Conservation (phyloP, 2,113 vertebrate genomes). For the Rhizomys pruinosus region DNA sequence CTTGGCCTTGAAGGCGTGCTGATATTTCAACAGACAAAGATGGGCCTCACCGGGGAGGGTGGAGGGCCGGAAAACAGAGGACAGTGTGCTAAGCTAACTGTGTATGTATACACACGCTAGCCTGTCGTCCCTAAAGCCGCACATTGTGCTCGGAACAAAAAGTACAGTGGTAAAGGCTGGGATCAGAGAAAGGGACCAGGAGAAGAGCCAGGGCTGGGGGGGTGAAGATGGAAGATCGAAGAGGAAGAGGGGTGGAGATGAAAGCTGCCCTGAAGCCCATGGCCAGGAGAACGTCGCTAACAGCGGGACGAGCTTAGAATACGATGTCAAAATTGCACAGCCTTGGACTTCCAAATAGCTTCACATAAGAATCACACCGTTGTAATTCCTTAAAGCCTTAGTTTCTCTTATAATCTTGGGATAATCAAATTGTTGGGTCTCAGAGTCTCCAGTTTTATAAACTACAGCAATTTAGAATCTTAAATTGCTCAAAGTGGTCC, state of each 20-base stretch:
- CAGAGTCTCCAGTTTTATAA: not conserved
- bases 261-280: not conserved
- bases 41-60: not conserved
- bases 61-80: too few species aligned
- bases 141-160: not conserved
- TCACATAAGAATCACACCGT: constrained; percentile 38
- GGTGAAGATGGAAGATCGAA: not conserved
- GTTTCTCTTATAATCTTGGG: constrained; percentile 33
- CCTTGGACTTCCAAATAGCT: not conserved
- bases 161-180: not conserved
- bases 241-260: not conserved
- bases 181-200: not conserved
- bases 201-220: not conserved
- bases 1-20: not conserved
- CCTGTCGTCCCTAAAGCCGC: rapidly evolving
- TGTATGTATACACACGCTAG: too few species aligned
- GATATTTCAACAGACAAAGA: not conserved
- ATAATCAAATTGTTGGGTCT: constrained; percentile 41
- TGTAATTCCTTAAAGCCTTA: constrained; percentile 11
- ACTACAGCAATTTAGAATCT: not conserved
- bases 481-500: not conserved
- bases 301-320: not conserved
- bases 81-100: too few species aligned
- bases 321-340: not conserved
- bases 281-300: not conserved